Evolutionary conservation across 2,797 vertebrate genomes (phyloP).

Genomic region (Lithobates pipiens): DNA sequence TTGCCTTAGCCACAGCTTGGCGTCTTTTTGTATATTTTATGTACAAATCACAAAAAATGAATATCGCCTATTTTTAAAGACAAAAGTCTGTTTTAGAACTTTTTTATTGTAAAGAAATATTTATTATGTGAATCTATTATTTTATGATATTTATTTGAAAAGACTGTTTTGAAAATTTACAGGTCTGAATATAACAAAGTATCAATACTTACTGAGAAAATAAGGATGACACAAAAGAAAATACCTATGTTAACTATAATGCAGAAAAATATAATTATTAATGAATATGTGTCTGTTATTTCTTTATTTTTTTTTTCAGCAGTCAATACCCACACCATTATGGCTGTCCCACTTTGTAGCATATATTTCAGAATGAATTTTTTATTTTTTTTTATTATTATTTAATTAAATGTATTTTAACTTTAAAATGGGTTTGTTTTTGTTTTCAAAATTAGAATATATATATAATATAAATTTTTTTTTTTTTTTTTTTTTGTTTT

Average conservation of each 20-base stretch:
- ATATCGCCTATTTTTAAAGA: constrained; percentile 99
- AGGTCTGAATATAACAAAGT: constrained; percentile 99
- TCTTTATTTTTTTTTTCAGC: constrained; percentile 60
- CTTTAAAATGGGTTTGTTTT: constrained; percentile 17
- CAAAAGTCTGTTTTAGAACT: constrained; percentile 91
- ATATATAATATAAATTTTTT: too few species aligned
- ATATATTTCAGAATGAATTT: constrained; percentile 55
- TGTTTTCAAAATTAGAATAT: neutral
- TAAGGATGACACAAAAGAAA: constrained; percentile 91
- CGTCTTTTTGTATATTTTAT: constrained; percentile 90
- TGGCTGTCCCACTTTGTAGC: constrained; percentile 60
- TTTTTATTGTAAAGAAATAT: constrained; percentile 98
- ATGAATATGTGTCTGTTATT: constrained; percentile 80
- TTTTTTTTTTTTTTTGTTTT: neutral
- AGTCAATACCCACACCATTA: constrained; percentile 51
- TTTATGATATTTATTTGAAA: constrained; percentile 99
- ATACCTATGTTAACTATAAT: constrained; percentile 99
- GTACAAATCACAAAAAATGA: constrained; percentile 93
- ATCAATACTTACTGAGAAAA: constrained; percentile 96
- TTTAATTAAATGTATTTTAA: constrained; percentile 61
- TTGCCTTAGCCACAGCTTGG: constrained; percentile 84
- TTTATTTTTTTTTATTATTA: constrained; percentile 21
- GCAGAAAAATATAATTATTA: constrained; percentile 99
- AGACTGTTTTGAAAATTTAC: constrained; percentile 92
- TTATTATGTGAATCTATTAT: constrained; percentile 99